Evolutionary conservation across 2,113 vertebrate species (phyloP).

Genomic region (Lagopus leucura): DNA sequence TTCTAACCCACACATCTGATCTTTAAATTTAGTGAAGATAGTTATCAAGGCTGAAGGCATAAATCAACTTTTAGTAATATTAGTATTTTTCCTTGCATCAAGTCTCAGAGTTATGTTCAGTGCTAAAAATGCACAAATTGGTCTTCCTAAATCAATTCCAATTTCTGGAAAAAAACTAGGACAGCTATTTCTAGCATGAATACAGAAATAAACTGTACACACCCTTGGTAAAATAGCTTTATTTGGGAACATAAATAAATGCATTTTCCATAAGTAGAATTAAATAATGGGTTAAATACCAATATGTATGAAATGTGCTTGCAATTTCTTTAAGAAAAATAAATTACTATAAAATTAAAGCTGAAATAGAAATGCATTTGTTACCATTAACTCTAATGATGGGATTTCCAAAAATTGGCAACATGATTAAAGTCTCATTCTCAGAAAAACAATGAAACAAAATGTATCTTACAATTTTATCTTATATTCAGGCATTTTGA

Average conservation of each 20-base stretch:
- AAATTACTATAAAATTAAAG: background rate
- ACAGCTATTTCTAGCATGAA: background rate
- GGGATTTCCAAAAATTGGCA: background rate
- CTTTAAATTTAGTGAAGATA: background rate
- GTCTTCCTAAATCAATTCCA: background rate
- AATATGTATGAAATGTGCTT: background rate
- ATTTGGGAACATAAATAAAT: background rate
- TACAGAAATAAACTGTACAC: background rate
- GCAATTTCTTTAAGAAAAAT: background rate
- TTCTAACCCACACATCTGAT: background rate
- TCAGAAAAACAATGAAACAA: background rate
- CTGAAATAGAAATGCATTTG: background rate
- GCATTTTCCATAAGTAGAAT: background rate
- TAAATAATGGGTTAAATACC: background rate
- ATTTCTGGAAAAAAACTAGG: background rate
- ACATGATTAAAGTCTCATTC: background rate
- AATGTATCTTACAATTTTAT: background rate
- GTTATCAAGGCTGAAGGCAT: background rate
- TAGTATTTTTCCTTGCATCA: background rate
- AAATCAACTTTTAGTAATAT: background rate
- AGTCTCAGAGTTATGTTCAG: background rate
- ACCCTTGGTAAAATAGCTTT: rapidly evolving
- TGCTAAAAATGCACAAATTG: background rate
- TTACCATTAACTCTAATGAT: background rate
- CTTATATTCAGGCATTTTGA: background rate